Evolutionary conservation across 1,140 invertebrate genomes (phyloP).

Genomic region (Leucophenga varia): DNA sequence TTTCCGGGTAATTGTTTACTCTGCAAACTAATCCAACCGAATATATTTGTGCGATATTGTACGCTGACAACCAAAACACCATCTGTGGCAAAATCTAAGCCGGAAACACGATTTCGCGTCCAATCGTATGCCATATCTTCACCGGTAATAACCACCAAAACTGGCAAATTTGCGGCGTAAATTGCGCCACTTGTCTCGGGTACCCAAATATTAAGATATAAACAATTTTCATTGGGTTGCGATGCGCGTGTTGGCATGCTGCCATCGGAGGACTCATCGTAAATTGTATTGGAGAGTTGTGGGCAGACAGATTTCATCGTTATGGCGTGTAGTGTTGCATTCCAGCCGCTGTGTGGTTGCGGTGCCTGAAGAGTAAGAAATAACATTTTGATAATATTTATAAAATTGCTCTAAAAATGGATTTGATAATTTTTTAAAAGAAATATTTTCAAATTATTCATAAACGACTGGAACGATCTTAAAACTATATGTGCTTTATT

Average conservation of each 20-base stretch:
- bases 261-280: slow-evolving; percentile 42
- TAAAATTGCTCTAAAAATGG: too few relatives aligned
- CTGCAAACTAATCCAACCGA: slow-evolving; percentile 72
- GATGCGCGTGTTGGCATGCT: slow-evolving; percentile 17
- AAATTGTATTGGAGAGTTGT: slow-evolving; percentile 55
- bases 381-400: too few relatives aligned
- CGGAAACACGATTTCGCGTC: slow-evolving; percentile 59
- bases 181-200: slow-evolving; percentile 62
- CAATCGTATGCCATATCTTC: slow-evolving; percentile 59
- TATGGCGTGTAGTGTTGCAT: slow-evolving; percentile 56
- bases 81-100: slow-evolving; percentile 67
- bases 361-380: slow-evolving; percentile 57
- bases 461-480: too few relatives aligned
- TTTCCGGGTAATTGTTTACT: slow-evolving; percentile 65
- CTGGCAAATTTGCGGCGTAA: slow-evolving; percentile 62
- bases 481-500: too few relatives aligned
- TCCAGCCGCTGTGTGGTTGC: slow-evolving; percentile 58
- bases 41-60: slow-evolving; percentile 65
- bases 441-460: too few relatives aligned
- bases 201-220: slow-evolving; percentile 62
- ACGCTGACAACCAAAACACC: slow-evolving; percentile 66
- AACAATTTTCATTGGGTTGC: slow-evolving; percentile 59
- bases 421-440: too few relatives aligned
- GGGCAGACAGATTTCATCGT: slow-evolving; percentile 59
- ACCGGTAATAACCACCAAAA: slow-evolving; percentile 64